Evolutionary conservation across 2,888 invertebrate species (phyloP), one percentile per base, ranked within the genome.

Genomic region (Neoscelio sp.): DNA sequence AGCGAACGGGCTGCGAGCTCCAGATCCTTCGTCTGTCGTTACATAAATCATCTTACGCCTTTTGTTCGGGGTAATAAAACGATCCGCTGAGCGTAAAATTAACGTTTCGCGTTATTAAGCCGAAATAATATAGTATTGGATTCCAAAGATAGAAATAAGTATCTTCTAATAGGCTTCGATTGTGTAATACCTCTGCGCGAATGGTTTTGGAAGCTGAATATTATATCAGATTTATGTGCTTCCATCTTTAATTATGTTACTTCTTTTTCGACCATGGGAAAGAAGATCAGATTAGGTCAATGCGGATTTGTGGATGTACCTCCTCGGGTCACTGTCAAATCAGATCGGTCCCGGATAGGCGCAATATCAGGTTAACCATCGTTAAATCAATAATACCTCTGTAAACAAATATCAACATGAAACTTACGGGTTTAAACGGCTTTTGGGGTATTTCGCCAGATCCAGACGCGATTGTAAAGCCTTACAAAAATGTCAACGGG

Each of bases 1-100:
- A 79, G 76, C 64, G 65, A 78, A 78, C 80, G 79, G 74, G 71
- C 70, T 75, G 68, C 64, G 65, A 42, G 67, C 56, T 68, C 58
- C 64, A 64, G 71, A 79, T 78, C 73, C 76, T 58, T 60, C 65
- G 46, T 67, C 52, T 26, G 75, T 50, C 79, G 75, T 65, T 71
- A 67, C 64, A 71, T 76, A 71, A 80, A 80, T 80, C 80, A 76
- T 80, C 62, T 50, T 18, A 12, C 38, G 71, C 50, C 75, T 71
- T 79, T 79, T 79, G 70, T 74, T 74, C 64, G 44, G 38, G 42
- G 33, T 38, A 70, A 75, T 79, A 65, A 75, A 75, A 74, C 64
- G 78, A 74, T 74, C 64, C 56, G 56, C 46, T 58, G 33, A 62
- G 78, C 71, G 74, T 78, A 68, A 78, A 78, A 78, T 74, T 73